phyloP scores from a whole-genome alignment of 1,140 invertebrate genomes.

The Marisa cornuarietis region DNA sequence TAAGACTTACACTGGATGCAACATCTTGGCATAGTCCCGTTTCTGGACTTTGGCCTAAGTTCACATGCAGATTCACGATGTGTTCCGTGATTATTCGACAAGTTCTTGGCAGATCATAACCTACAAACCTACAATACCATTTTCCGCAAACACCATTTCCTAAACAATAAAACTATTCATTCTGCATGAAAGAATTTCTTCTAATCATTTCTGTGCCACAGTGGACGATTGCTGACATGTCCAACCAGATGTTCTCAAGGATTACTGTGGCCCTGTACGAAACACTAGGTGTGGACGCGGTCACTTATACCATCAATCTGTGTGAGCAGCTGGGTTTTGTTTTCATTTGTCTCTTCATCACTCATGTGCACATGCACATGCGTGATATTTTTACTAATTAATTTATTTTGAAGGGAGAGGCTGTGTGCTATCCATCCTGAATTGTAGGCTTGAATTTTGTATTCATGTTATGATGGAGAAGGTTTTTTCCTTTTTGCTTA shows the following conservation, averaged over 20 bases:
- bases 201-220: slow-evolving; percentile 47
- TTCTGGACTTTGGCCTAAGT: too few species aligned
- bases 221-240: slow-evolving; percentile 94
- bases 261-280: slow-evolving; percentile 96
- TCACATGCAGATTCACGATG: too few species aligned
- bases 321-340: slow-evolving; percentile 67
- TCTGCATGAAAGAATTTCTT: background rate
- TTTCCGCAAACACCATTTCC: background rate
- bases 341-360: background rate
- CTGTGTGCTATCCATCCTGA: too few species aligned
- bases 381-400: background rate
- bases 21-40: too few species aligned
- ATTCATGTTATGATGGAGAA: too few species aligned
- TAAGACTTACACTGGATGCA: too few species aligned
- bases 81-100: too few species aligned
- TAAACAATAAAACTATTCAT: background rate
- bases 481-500: too few species aligned
- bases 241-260: slow-evolving; percentile 91
- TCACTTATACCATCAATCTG: slow-evolving; percentile 94
- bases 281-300: slow-evolving; percentile 92
- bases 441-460: too few species aligned
- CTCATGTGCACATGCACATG: background rate
- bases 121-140: background rate
- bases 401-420: background rate
- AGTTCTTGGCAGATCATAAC: background rate